phyloP scores from a whole-genome alignment of 1,140 invertebrate genomes.

The Rhopalosiphum padi region DNA sequence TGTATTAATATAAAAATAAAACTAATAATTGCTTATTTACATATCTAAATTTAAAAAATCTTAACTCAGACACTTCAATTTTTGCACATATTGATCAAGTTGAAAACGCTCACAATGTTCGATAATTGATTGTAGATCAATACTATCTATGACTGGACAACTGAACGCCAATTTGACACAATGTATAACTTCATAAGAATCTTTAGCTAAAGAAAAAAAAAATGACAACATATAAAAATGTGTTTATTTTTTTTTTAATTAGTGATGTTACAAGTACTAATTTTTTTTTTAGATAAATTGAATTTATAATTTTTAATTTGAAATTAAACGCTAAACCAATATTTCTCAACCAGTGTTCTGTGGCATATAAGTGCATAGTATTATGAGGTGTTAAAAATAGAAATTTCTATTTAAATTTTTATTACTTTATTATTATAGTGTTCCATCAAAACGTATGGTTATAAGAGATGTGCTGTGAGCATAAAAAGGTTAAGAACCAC shows the following conservation, averaged over 20 bases:
- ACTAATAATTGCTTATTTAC: conserved; percentile 1
- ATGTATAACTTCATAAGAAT: conserved; percentile 48
- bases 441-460: too few species aligned
- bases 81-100: conserved; percentile 33
- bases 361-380: too few species aligned
- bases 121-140: conserved; percentile 44
- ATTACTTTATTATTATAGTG: too few species aligned
- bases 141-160: conserved; percentile 56
- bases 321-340: neutral
- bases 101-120: conserved; percentile 44
- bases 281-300: neutral
- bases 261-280: neutral
- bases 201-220: conserved; percentile 43
- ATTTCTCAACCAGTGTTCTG: too few species aligned
- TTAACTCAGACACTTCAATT: conserved; percentile 26
- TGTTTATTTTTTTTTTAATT: neutral
- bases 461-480: too few species aligned
- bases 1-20: neutral
- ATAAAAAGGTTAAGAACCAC: too few species aligned
- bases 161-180: conserved; percentile 51
- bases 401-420: too few species aligned
- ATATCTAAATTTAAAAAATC: neutral
- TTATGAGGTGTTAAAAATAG: too few species aligned
- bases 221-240: neutral
- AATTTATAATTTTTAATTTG: neutral